A percentile compares a stretch with the other conserved stretches of the same genome.
These are phyloP conservation scores for Hippolais icterina DNA, from an alignment of 2,113 vertebrate species.

Conservation along the genomic window DNA sequence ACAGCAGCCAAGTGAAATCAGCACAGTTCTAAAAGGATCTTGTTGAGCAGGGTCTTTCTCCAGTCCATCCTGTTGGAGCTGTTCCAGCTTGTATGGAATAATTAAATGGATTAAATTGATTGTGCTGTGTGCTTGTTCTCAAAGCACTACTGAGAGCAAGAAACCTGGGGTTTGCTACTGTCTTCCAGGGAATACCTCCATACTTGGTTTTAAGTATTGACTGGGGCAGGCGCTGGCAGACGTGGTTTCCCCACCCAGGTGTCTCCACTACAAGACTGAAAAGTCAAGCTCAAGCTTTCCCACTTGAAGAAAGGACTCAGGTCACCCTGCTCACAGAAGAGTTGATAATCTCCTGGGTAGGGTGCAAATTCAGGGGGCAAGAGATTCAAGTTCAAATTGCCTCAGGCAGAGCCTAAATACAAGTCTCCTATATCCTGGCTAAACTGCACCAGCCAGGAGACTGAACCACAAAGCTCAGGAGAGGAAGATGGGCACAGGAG, in stretches of 20 bases:
- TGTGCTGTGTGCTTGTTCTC: not conserved
- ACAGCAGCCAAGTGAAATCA: not conserved
- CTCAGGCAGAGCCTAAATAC: not conserved
- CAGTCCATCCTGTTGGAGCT: not conserved
- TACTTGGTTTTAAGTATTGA: not conserved
- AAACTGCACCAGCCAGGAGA: not conserved
- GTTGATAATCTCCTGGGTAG: not conserved
- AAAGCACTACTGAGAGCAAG: not conserved
- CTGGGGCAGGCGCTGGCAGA: not conserved
- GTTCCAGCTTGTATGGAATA: not conserved
- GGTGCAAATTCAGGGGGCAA: not conserved
- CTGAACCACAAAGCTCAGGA: not conserved
- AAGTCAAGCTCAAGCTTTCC: not conserved
- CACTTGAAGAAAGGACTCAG: not conserved
- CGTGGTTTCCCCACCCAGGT: not conserved
- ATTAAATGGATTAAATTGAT: not conserved
- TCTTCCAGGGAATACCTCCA: not conserved
- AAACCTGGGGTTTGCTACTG: not conserved
- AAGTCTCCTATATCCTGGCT: not conserved
- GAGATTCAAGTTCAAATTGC: constrained; percentile 21
- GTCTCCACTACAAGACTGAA: not conserved
- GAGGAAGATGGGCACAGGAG: not conserved
- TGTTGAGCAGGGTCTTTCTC: not conserved
- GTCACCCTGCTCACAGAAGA: not conserved
- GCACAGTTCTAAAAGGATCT: not conserved